Base-by-base conservation (phyloP, 35 echinoderm and acorn worm genomes). In the Stichopus chloronotus region DNA sequence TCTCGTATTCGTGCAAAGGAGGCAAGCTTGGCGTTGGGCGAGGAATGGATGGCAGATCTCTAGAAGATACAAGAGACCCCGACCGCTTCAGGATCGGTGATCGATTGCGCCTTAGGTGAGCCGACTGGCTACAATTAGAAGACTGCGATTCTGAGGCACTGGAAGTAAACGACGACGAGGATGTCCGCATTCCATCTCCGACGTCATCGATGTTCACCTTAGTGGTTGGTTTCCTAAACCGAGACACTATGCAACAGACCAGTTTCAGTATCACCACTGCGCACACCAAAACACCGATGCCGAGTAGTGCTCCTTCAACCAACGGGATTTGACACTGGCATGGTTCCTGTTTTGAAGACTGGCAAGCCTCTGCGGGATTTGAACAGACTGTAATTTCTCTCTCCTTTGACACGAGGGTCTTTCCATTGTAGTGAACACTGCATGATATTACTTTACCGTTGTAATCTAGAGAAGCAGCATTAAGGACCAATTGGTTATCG, bases 11-110 rank as follows among this genome's bases (percentile, higher is more conserved):
- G n/a, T 43, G 61, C 14, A 89, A 20, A 6, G 57, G 87, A 13
- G 87, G 21, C 13, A 72, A 7, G 7, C 22, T 24, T 13, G n/a
- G n/a, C n/a, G n/a, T n/a, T n/a, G 65, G 87, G 3, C 30, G 30
- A 13, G 87, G 87, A 19, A 83, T 57, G 80, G 59, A 52, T 4
- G 87, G 87, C 59, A 89, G n/a, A 55, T 61, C 14, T 13, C 87
- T 59, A 5, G 87, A 71, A 4, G 57, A 59, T 55, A 61, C 24
- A 2, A 89, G 19, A n/a, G 87, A 63, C 2, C 21, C 59, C 5
- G 87, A 72, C 1, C 87, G 87, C 23, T 89, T 72, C 61, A 89
- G 57, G 4, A 25, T n/a, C 25, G 59, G 19, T 16, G 87, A 52
- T n/a, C 16, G 23, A 9, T 89, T 43, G n/a, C 19, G 57, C 30